A percentile compares a stretch with the other conserved stretches of the same genome.
Conservation (phyloP, 2,888 invertebrate species). For the Nephrotoma flavescens region DNA sequence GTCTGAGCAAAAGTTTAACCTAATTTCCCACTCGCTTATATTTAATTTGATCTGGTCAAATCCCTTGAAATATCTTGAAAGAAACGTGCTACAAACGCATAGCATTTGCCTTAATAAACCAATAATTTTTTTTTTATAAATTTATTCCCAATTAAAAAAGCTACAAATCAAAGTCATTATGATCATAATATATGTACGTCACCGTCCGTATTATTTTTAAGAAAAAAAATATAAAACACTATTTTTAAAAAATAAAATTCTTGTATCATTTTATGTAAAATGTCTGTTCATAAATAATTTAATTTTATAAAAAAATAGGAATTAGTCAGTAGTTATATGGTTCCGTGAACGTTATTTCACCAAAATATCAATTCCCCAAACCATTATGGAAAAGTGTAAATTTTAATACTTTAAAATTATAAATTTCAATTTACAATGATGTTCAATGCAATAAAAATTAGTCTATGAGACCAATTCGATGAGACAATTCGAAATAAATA, state of each 20-base stretch:
- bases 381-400: not conserved
- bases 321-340: not conserved
- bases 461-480: too few species aligned
- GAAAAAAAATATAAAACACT: not conserved
- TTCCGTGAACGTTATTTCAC: not conserved
- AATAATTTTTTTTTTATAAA: not conserved
- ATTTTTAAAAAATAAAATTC: not conserved
- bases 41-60: too few species aligned
- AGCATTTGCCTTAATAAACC: not conserved
- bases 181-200: not conserved
- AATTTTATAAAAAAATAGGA: not conserved
- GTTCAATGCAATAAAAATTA: too few species aligned
- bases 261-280: not conserved
- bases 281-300: not conserved
- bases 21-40: too few species aligned
- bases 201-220: not conserved
- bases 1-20: too few species aligned
- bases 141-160: not conserved
- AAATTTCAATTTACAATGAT: not conserved
- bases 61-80: too few species aligned
- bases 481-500: too few species aligned
- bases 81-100: not conserved
- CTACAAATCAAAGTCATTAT: not conserved
- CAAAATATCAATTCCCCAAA: not conserved
- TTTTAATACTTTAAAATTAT: not conserved